Base-by-base conservation (phyloP, 2,113 vertebrate species). In the Centropus unirufus region DNA sequence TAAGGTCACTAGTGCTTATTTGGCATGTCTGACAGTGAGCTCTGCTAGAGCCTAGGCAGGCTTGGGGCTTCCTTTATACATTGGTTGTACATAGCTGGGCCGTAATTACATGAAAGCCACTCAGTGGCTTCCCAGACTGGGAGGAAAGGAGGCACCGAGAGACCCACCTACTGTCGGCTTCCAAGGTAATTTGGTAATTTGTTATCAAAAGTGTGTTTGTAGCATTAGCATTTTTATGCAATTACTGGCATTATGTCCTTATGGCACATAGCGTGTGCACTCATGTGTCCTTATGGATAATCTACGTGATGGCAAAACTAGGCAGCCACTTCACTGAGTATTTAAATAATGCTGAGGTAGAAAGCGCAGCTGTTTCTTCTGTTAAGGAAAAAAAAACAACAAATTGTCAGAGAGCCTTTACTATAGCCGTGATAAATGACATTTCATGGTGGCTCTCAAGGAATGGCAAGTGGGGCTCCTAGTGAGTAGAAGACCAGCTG, bases 401-500 rank as follows among this genome's bases (percentile, higher is more conserved):
- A 36, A 36, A 36, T 36, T 36, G 36, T 36, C 69, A 77, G 12
- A 72, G 42, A 59, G 30, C 74, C 49, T 87, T 96, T 93, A 68
- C 89, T 95, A 63, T 89, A 94, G 70, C 61, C 88, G 54, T 94
- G 95, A 89, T 93, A 91, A 95, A 94, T 96, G 83, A 92, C 89
- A 84, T 90, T 57, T 93, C 93, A 83, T 87, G 78, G 81, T 89
- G 72, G 19, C 80, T 95, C 78, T 92, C 63, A 58, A 30, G 92
- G 86, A 96, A 78, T 4, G 29, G 70, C 84, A 96, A 93, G 90
- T 91, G 67, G 93, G 95, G 84, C 94, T 70, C 42, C 95, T 90
- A 93, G 87, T 94, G 90, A 96, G 87, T 72, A 78, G 92, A 92
- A 97, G 96, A 97, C 91, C 98, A 98, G 98, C 97, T 98, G 97